A percentile compares a stretch with the other conserved stretches of the same genome.
Evolutionary conservation across 2,888 invertebrate species (phyloP).

Genomic region (Habrosyne pyritoides): DNA sequence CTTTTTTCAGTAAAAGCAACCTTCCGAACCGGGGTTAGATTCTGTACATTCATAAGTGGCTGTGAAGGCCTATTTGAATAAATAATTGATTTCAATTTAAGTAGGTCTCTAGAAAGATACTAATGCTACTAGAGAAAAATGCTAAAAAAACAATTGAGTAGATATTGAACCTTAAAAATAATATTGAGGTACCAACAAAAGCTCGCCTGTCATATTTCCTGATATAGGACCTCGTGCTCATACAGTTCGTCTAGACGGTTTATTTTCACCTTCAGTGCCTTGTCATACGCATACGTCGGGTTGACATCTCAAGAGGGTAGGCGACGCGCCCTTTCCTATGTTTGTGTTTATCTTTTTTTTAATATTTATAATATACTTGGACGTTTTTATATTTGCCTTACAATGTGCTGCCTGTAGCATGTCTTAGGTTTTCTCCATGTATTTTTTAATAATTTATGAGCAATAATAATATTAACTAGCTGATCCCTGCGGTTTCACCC

Average conservation of each 20-base stretch:
- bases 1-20: no score
- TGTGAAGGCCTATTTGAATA: no score
- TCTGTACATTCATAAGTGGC: no score
- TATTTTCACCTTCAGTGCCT: conserved; percentile 7
- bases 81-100: no score
- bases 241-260: conserved; percentile 5
- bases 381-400: neutral
- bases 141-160: no score
- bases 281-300: neutral
- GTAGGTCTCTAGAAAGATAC: no score
- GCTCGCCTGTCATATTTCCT: neutral
- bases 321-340: neutral
- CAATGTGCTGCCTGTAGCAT: no score
- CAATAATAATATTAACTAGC: no score
- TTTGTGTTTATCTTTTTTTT: neutral
- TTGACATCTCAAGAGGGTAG: conserved; percentile 1
- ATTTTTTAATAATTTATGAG: no score
- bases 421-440: neutral
- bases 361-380: conserved; percentile 3
- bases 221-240: neutral
- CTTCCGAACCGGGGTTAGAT: no score
- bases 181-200: neutral
- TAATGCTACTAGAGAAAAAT: no score
- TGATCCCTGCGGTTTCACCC: no score
- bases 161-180: neutral